Percentiles rank a stretch among this genome's conserved stretches.
Evolutionary conservation across 2,888 invertebrate species (phyloP).

Genomic region (Stegophylla sp.): DNA sequence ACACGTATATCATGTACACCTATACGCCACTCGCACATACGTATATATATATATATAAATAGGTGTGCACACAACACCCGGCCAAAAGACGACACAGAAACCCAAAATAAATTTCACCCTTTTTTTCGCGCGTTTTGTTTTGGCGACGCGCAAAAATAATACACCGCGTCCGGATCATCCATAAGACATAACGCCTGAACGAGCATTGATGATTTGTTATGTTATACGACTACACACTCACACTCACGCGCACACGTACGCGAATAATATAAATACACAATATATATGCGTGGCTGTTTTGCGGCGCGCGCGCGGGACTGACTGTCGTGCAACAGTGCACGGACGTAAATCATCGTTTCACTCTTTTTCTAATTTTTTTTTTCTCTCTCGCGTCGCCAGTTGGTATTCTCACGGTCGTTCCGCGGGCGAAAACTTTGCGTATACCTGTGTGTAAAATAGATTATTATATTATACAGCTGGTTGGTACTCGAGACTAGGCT

Average conservation of each 20-base stretch:
- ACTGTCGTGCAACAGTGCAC: background rate
- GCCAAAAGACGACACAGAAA: constrained; percentile 57
- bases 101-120: constrained; percentile 55
- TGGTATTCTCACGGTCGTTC: constrained; percentile 14
- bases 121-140: constrained; percentile 50
- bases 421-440: background rate
- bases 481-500: background rate
- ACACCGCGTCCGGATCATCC: constrained; percentile 16
- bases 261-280: too few relatives aligned
- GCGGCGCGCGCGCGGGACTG: background rate
- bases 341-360: constrained; percentile 37
- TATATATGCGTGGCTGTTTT: background rate
- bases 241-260: background rate
- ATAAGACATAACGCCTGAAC: constrained; percentile 56
- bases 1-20: constrained; percentile 3
- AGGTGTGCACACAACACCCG: constrained; percentile 49
- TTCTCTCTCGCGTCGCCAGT: background rate
- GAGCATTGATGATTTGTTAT: constrained; percentile 57
- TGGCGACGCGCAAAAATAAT: constrained; percentile 51
- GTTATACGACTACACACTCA: background rate
- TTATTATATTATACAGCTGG: too few relatives aligned
- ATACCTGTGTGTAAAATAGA: too few relatives aligned
- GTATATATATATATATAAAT: background rate
- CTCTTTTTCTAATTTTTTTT: background rate
- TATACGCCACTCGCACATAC: too few relatives aligned